Conservation (phyloP, 2,113 vertebrate species). For the Pycnonotus jocosus region DNA sequence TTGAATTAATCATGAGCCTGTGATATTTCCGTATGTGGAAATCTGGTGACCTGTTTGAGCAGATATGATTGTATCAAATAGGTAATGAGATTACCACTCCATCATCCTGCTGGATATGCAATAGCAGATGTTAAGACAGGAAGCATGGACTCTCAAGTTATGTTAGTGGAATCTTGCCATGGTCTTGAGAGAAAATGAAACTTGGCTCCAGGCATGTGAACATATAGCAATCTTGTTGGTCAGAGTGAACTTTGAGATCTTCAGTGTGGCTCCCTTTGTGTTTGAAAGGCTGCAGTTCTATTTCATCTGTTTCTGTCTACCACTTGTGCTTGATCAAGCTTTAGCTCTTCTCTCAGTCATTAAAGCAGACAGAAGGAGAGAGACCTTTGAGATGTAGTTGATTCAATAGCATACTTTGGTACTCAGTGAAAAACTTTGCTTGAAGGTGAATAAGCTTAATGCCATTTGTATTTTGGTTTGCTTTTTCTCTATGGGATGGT, state of each 20-base stretch:
- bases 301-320: background rate
- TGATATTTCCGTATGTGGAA: background rate
- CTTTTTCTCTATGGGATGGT: background rate
- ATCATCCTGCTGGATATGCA: background rate
- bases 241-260: background rate
- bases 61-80: background rate
- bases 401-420: background rate
- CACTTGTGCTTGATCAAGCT: background rate
- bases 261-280: rapidly evolving
- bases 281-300: background rate
- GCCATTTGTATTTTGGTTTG: background rate
- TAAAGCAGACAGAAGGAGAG: background rate
- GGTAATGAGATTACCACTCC: background rate
- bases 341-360: background rate
- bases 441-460: background rate
- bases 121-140: background rate
- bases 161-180: background rate
- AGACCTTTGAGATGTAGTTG: background rate
- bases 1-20: background rate
- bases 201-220: background rate
- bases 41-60: background rate
- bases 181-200: background rate
- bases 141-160: background rate
- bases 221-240: background rate
- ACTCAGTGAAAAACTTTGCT: background rate